Conservation (phyloP, 2,113 vertebrate species). For the Corythaixoides concolor region DNA sequence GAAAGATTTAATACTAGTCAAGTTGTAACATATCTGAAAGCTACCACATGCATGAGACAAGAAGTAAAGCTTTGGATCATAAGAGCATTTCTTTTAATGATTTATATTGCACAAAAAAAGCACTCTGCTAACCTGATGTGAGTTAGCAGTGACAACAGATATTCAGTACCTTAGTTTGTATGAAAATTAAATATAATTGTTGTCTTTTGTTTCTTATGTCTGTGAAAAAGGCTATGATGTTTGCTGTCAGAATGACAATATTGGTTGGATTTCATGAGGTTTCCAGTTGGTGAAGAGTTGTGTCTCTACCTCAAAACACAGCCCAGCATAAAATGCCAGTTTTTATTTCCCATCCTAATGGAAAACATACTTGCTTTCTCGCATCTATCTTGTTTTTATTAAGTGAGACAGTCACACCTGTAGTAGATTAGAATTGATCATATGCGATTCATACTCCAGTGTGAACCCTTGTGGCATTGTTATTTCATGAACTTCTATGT, state of each 20-base stretch:
- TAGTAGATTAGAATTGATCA: slow-evolving; percentile 48
- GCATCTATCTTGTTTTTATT: neutral
- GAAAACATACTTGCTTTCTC: neutral
- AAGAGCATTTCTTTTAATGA: neutral
- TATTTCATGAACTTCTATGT: slow-evolving; percentile 1
- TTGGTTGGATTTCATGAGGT: neutral
- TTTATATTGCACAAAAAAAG: neutral
- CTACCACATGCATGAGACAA: neutral
- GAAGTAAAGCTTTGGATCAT: neutral
- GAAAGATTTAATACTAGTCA: neutral
- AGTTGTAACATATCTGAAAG: neutral
- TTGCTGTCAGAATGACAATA: neutral
- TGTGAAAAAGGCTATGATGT: neutral
- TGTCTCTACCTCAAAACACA: neutral
- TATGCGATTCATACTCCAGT: neutral
- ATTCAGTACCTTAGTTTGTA: neutral
- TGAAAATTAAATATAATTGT: neutral
- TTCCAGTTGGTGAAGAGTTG: neutral
- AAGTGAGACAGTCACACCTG: slow-evolving; percentile 23
- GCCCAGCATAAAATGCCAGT: neutral
- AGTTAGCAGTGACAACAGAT: neutral
- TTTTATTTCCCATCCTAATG: neutral
- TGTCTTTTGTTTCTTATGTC: neutral
- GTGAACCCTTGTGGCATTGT: slow-evolving; percentile 26
- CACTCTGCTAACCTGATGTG: neutral